These are phyloP conservation scores for Conus canariensis DNA, from an alignment of 2,888 invertebrate genomes.

Conservation along the genomic window DNA sequence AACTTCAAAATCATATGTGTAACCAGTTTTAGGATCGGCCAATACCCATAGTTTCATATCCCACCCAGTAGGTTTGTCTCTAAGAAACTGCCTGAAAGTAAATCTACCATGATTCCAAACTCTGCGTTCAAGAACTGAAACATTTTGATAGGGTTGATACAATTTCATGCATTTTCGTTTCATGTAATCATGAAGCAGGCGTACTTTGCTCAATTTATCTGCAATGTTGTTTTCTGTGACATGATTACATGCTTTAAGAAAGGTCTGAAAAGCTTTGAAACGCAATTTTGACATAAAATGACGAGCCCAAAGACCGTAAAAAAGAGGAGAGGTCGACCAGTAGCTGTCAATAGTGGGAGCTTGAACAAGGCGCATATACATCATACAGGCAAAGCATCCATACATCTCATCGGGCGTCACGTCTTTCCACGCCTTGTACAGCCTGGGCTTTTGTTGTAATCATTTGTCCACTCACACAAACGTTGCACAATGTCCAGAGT, in stretches of 20 bases:
- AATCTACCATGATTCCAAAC: constrained; percentile 35
- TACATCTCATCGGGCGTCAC: constrained; percentile 3
- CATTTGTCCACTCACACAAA: background rate
- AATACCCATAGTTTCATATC: constrained; percentile 44
- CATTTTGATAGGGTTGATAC: no score
- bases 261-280: constrained; percentile 14
- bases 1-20: constrained; percentile 43
- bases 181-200: constrained; percentile 38
- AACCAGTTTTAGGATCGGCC: constrained; percentile 38
- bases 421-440: background rate
- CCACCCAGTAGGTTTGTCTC: constrained; percentile 39
- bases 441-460: background rate
- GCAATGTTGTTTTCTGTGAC: background rate
- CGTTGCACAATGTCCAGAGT: background rate
- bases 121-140: no score
- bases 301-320: constrained; percentile 31
- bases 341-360: background rate
- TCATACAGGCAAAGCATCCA: constrained; percentile 24
- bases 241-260: constrained; percentile 25
- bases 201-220: constrained; percentile 30
- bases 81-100: constrained; percentile 33
- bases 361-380: constrained; percentile 39
- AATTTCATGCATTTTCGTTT: constrained; percentile 11
- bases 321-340: constrained; percentile 10
- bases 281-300: constrained; percentile 12